Evolutionary conservation across 2,888 invertebrate genomes (phyloP), one percentile per base, ranked within the genome.

Genomic region (Temnothorax unifasciatus): DNA sequence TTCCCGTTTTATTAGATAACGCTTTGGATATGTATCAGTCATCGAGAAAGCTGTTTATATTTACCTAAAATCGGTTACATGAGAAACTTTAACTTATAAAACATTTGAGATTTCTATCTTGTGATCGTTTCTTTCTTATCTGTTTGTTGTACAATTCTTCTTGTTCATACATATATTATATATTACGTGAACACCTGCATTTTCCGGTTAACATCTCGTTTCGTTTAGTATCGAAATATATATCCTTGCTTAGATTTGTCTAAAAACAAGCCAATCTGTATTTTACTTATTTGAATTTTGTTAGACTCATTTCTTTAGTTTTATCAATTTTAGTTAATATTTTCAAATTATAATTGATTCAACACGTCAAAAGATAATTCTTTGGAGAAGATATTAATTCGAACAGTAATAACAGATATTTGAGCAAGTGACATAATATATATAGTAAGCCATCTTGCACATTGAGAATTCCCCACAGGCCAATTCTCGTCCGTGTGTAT

Each of bases 1-100:
- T n/a, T 74, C 71, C 47, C 77, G 47, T 84, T 85, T 85, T 86
- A 79, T 86, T 66, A 59, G 44, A 52, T 25, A 41, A n/a, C 38
- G n/a, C 34, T 69, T 73, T 52, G 59, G 15, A 83, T 47, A 57
- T 3, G n/a, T 54, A 34, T 61, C 77, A 34, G 41, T 21, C 25
- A 74, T 61, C 34, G 47, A 25, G 21, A 13, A 59, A 47, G 18
- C n/a, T 25, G 6, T 41, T 25, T 3, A 25, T 3, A 25, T 41
- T 79, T 68, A 18, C n/a, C 54, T 52, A 52, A 69, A 83, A 59
- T 69, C 2, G 50, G 2, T 64, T 18, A 29, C 25, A 38, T 11
- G 29, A 61, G 15, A 29, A 57, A 15, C 13, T 54, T 47, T 25
- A 21, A 44, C n/a, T 83, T 25, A 52, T 38, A n/a, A 6, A 29